These are phyloP conservation scores for Poecilia velifera DNA, from an alignment of 2,797 vertebrate species.

Conservation along the genomic window DNA sequence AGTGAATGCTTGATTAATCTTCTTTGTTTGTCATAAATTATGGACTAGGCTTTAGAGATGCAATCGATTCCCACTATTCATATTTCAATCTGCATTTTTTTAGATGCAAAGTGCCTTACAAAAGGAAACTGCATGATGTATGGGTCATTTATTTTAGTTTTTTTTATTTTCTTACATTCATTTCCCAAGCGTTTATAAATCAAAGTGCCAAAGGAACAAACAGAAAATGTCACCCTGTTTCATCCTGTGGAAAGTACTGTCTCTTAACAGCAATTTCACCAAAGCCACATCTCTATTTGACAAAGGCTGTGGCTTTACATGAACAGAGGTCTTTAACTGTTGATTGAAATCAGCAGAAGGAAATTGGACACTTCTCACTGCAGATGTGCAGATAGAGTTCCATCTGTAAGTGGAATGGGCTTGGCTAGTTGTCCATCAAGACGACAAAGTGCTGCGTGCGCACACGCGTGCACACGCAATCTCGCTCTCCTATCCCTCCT, in stretches of 20 bases:
- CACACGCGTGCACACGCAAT: constrained; percentile 12
- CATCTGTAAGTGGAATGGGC: constrained; percentile 56
- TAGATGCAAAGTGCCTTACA: constrained; percentile 34
- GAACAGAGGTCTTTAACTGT: constrained; percentile 54
- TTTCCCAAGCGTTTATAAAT: constrained; percentile 40
- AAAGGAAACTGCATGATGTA: not conserved
- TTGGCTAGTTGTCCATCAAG: constrained; percentile 61
- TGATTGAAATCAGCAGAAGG: constrained; percentile 56
- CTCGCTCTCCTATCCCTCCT: constrained; percentile 22
- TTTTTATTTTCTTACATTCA: constrained; percentile 3
- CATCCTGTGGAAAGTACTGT: constrained; percentile 16
- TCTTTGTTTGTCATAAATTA: constrained; percentile 65
- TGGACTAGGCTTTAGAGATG: constrained; percentile 59
- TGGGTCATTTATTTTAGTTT: not conserved
- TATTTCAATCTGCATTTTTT: constrained; percentile 33
- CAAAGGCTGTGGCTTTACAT: constrained; percentile 28
- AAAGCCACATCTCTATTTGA: constrained; percentile 50
- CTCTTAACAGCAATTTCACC: constrained; percentile 23
- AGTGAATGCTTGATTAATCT: constrained; percentile 66
- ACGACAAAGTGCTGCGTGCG: constrained; percentile 41
- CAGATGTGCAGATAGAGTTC: constrained; percentile 56
- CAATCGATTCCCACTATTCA: constrained; percentile 72
- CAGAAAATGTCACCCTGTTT: not conserved
- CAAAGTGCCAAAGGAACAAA: constrained; percentile 4
- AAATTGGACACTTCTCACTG: constrained; percentile 65